phyloP scores from a whole-genome alignment of 2,113 vertebrate genomes.

The Alosa alosa region DNA sequence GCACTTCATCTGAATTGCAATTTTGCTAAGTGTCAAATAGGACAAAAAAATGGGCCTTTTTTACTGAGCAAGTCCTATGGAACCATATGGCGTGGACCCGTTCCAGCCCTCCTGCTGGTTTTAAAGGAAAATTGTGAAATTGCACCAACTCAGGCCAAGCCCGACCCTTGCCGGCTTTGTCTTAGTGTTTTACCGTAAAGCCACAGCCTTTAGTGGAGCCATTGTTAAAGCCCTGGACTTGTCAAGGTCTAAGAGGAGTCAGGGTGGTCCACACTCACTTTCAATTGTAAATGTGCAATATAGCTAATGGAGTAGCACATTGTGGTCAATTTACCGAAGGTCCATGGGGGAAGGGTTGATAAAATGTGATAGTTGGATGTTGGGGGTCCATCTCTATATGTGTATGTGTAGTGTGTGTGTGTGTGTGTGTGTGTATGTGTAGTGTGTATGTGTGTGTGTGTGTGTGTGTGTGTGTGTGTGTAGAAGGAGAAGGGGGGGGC shows the following conservation, averaged over 20 bases:
- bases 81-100: constrained; percentile 53
- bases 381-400: background rate
- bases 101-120: constrained; percentile 49
- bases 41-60: constrained; percentile 20
- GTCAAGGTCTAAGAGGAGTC: constrained; percentile 55
- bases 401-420: background rate
- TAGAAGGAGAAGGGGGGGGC: background rate
- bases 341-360: constrained; percentile 39
- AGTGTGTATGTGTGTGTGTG: background rate
- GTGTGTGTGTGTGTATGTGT: background rate
- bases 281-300: constrained; percentile 61
- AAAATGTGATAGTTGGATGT: background rate
- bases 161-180: constrained; percentile 53
- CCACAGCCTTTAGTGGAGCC: constrained; percentile 53
- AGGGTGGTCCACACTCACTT: constrained; percentile 53
- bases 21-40: constrained; percentile 55
- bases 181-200: constrained; percentile 52
- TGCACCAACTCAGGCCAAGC: constrained; percentile 25
- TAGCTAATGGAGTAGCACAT: constrained; percentile 67
- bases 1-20: constrained; percentile 39
- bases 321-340: constrained; percentile 59
- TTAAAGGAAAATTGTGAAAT: constrained; percentile 56
- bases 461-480: background rate
- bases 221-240: constrained; percentile 38
- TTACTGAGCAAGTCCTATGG: constrained; percentile 36